Conservation (phyloP, 2,888 invertebrate genomes). For the Spatulosminthurus flaviceps region DNA sequence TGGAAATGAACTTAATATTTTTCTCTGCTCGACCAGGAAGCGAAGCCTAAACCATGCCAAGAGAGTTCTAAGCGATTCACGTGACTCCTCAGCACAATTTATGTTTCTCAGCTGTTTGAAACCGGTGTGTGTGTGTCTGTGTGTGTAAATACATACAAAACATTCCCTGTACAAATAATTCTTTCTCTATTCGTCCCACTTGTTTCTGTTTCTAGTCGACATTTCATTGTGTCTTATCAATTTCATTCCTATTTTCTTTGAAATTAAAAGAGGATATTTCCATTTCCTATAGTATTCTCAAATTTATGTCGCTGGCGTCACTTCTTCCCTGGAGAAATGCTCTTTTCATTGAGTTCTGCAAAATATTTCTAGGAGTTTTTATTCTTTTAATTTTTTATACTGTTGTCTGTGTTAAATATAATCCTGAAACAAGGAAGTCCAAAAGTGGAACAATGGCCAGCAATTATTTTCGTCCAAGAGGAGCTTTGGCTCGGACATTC, state of each 20-base stretch:
- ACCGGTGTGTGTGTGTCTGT: background rate
- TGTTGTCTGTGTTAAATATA: background rate
- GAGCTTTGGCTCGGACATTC: constrained; percentile 76
- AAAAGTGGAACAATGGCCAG: background rate
- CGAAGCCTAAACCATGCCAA: background rate
- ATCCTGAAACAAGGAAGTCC: background rate
- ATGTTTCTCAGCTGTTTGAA: background rate
- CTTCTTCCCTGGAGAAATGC: too few species aligned
- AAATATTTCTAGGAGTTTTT: background rate
- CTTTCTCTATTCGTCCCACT: too few species aligned
- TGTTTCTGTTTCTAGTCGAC: too few species aligned
- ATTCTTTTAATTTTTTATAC: background rate
- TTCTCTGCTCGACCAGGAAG: background rate
- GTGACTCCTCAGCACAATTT: background rate
- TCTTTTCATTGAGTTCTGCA: too few species aligned
- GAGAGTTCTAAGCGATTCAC: background rate
- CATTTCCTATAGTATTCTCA: too few species aligned
- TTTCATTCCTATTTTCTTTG: too few species aligned
- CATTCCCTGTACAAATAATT: too few species aligned
- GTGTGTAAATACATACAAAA: too few species aligned
- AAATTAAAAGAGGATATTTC: too few species aligned
- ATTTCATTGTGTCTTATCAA: too few species aligned
- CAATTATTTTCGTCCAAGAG: constrained; percentile 73
- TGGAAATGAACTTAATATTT: too few species aligned
- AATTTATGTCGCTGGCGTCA: too few species aligned